These are phyloP conservation scores for Coenonympha glycerion DNA, from an alignment of 2,888 invertebrate species.

Conservation along the genomic window DNA sequence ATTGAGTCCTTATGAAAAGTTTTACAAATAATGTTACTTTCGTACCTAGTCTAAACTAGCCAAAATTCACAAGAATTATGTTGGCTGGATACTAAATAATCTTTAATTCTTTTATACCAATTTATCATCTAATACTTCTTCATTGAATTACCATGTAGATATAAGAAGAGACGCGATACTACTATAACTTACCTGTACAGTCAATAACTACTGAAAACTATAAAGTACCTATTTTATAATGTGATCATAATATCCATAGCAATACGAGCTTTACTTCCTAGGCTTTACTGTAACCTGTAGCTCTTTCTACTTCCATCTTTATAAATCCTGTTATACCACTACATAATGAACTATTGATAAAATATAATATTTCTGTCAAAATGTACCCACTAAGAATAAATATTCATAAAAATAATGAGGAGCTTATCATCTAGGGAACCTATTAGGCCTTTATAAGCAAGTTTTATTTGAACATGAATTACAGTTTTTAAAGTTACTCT, in stretches of 20 bases:
- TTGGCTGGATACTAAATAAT: too few species aligned
- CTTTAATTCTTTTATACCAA: too few species aligned
- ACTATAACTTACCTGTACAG: too few species aligned
- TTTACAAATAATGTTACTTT: neutral
- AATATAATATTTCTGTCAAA: neutral
- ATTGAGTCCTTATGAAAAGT: too few species aligned
- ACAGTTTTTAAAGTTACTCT: conserved; percentile 40
- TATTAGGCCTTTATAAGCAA: conserved; percentile 47
- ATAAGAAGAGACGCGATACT: too few species aligned
- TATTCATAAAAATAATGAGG: conserved; percentile 39
- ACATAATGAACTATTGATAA: neutral
- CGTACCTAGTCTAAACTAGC: too few species aligned
- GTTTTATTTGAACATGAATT: conserved; percentile 44
- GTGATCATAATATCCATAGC: conserved; percentile 46
- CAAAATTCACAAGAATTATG: too few species aligned
- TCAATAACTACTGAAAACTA: conserved; percentile 9
- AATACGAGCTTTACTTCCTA: conserved; percentile 69
- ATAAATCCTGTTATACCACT: conserved; percentile 18
- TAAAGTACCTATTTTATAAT: conserved; percentile 28
- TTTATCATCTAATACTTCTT: neutral
- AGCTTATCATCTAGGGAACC: conserved; percentile 69
- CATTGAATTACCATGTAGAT: too few species aligned
- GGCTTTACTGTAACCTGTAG: conserved; percentile 44
- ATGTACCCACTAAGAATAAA: neutral
- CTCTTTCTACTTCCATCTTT: conserved; percentile 26